A percentile compares a stretch with the other conserved stretches of the same genome.
These are phyloP conservation scores for Melanotaenia parkinsoni DNA, from an alignment of 2,797 vertebrate genomes.

Conservation along the genomic window DNA sequence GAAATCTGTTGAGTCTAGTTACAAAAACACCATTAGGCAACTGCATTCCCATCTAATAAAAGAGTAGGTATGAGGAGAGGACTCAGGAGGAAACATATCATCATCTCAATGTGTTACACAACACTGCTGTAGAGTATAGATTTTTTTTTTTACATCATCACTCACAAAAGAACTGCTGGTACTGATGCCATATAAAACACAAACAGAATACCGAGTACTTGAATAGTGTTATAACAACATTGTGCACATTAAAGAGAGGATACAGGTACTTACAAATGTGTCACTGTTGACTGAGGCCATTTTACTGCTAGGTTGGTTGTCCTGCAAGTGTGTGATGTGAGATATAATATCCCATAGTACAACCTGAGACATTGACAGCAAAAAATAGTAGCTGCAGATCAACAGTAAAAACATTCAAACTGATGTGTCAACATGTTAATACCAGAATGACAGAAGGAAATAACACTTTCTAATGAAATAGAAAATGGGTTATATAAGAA, in stretches of 20 bases:
- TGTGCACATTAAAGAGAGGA: conserved; percentile 26
- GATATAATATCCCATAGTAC: conserved; percentile 92
- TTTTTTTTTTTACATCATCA: conserved; percentile 17
- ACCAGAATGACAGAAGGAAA: neutral
- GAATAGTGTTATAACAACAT: conserved; percentile 19
- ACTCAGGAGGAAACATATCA: conserved; percentile 54
- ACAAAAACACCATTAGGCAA: conserved; percentile 57
- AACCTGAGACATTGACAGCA: conserved; percentile 77
- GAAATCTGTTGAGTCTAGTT: conserved; percentile 46
- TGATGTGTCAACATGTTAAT: neutral
- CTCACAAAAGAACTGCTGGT: conserved; percentile 4
- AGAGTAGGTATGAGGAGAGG: conserved; percentile 60
- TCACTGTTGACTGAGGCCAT: conserved; percentile 48
- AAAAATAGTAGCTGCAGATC: conserved; percentile 8
- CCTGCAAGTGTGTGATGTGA: conserved; percentile 78
- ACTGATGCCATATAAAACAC: conserved; percentile 22
- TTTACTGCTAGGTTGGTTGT: conserved; percentile 56
- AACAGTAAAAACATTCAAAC: neutral
- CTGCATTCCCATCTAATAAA: conserved; percentile 72
- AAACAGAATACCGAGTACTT: conserved; percentile 10
- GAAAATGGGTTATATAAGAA: conserved; percentile 1
- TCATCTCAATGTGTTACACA: conserved; percentile 54
- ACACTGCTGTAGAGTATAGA: conserved; percentile 7
- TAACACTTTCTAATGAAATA: neutral
- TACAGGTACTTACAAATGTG: conserved; percentile 68